A percentile compares a stretch with the other conserved stretches of the same genome.
These are phyloP conservation scores for Lasiurus borealis DNA, from an alignment of 2,113 vertebrate genomes.

Conservation along the genomic window DNA sequence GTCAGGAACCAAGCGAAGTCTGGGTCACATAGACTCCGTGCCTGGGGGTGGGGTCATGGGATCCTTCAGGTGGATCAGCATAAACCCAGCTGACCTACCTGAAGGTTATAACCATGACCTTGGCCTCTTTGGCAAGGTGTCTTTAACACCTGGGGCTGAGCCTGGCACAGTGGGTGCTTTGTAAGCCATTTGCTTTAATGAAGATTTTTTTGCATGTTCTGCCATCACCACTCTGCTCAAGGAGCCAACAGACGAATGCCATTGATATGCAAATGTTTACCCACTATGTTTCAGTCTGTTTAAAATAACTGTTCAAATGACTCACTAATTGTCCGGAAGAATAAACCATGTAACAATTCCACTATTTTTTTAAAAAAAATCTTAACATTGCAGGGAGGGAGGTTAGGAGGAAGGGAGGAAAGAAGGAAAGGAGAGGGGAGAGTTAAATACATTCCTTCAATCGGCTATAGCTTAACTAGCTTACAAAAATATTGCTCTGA, in stretches of 20 bases:
- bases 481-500: background rate
- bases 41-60: background rate
- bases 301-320: constrained; percentile 34
- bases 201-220: background rate
- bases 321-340: background rate
- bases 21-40: background rate
- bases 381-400: background rate
- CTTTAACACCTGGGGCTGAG: background rate
- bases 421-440: background rate
- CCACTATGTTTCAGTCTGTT: background rate
- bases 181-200: background rate
- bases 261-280: background rate
- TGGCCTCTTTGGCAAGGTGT: background rate
- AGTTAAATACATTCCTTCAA: background rate
- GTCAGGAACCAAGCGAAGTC: background rate
- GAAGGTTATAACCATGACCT: background rate
- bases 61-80: background rate
- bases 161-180: background rate
- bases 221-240: background rate
- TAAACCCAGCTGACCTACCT: background rate
- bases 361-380: background rate
- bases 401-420: background rate
- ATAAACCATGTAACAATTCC: background rate
- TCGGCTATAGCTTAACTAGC: background rate
- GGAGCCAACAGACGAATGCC: background rate